phyloP scores from a whole-genome alignment of 1,140 invertebrate species.

The Zaprionus lachaisei region DNA sequence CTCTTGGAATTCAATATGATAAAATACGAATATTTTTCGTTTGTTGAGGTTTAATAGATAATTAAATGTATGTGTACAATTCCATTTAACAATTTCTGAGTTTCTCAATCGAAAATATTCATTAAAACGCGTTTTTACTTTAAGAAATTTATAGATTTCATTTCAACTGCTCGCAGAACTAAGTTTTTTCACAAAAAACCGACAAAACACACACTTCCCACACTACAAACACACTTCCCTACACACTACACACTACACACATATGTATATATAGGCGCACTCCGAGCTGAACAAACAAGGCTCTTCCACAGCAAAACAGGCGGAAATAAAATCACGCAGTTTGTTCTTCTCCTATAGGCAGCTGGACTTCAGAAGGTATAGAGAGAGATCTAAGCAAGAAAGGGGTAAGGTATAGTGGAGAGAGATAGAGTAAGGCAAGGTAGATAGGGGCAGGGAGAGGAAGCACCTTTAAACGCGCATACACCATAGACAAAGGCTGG shows the following conservation, averaged over 20 bases:
- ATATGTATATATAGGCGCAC: background rate
- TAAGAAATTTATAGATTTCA: background rate
- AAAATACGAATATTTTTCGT: too few species aligned
- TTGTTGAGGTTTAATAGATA: too few species aligned
- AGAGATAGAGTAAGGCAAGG: background rate
- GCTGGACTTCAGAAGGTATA: too few species aligned
- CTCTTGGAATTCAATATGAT: too few species aligned
- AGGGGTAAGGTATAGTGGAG: too few species aligned
- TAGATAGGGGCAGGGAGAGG: background rate
- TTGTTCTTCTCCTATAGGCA: too few species aligned
- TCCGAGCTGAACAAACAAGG: background rate
- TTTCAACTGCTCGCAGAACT: background rate
- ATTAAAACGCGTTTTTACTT: background rate
- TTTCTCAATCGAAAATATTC: background rate
- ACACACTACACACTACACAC: background rate
- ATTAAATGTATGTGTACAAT: too few species aligned
- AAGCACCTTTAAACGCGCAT: background rate
- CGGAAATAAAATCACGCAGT: background rate
- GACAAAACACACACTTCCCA: background rate
- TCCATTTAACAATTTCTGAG: too few species aligned
- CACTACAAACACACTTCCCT: background rate
- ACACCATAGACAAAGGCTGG: background rate
- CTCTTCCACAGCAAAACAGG: background rate
- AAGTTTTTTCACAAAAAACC: background rate
- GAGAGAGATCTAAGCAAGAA: too few species aligned